Conservation (phyloP, 2,113 vertebrate genomes). For the Tringa solitaria region DNA sequence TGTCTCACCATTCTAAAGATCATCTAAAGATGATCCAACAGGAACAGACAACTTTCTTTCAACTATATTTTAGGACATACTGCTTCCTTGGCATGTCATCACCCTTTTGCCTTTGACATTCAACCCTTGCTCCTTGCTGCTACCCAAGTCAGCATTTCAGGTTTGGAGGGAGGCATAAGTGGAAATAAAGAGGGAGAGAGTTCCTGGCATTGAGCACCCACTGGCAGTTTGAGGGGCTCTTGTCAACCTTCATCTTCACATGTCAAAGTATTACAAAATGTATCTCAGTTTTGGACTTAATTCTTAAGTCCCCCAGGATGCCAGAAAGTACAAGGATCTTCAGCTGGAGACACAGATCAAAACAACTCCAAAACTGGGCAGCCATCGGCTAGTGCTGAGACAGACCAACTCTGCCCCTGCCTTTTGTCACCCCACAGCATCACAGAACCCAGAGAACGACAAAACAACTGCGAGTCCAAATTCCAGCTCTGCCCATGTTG, state of each 20-base stretch:
- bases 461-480: fast-evolving
- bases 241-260: not conserved
- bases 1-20: not conserved
- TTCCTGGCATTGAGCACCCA: not conserved
- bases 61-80: not conserved
- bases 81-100: not conserved
- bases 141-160: not conserved
- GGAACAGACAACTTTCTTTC: not conserved
- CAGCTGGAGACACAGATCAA: not conserved
- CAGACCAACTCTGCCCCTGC: not conserved
- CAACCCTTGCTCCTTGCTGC: not conserved
- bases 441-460: not conserved
- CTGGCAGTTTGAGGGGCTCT: not conserved
- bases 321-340: not conserved
- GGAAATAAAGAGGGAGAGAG: not conserved
- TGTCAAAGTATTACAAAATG: not conserved
- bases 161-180: not conserved
- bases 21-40: not conserved
- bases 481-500: not conserved
- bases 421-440: not conserved
- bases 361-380: not conserved
- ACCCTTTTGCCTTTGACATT: not conserved
- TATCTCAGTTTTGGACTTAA: not conserved
- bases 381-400: not conserved
- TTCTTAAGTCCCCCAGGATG: not conserved